Percentiles rank a stretch among this genome's conserved stretches.
Conservation (phyloP, 2,888 invertebrate species). For the Allolobophora icterica region DNA sequence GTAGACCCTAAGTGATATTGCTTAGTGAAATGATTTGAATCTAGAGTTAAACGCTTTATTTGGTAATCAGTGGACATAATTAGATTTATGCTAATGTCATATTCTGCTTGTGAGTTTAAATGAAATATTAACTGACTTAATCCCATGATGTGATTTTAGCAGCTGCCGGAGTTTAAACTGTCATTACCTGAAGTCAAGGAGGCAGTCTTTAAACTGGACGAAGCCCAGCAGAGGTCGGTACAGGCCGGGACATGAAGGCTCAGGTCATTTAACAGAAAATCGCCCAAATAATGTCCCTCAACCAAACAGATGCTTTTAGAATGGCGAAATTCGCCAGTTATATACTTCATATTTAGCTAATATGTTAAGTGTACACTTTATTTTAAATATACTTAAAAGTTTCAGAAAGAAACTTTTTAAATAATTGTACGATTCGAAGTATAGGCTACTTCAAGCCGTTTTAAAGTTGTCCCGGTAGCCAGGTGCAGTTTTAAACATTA, state of each 20-base stretch:
- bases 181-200: neutral
- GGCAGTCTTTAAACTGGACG: neutral
- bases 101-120: neutral
- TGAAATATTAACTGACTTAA: neutral
- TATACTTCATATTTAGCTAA: too few species aligned
- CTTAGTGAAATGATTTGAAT: neutral
- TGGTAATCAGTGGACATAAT: neutral
- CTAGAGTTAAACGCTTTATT: neutral
- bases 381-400: too few species aligned
- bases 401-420: too few species aligned
- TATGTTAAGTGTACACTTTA: too few species aligned
- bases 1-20: neutral
- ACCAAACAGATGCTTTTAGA: too few species aligned
- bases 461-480: too few species aligned
- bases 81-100: neutral
- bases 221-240: constrained; percentile 21
- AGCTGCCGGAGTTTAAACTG: neutral
- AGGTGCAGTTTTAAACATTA: too few species aligned
- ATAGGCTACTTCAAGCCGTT: too few species aligned
- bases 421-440: too few species aligned
- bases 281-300: too few species aligned
- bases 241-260: neutral
- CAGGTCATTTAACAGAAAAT: too few species aligned
- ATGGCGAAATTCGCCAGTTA: too few species aligned
- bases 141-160: neutral